Base-by-base conservation (phyloP, 2,888 invertebrate genomes). In the Nysson spinosus region DNA sequence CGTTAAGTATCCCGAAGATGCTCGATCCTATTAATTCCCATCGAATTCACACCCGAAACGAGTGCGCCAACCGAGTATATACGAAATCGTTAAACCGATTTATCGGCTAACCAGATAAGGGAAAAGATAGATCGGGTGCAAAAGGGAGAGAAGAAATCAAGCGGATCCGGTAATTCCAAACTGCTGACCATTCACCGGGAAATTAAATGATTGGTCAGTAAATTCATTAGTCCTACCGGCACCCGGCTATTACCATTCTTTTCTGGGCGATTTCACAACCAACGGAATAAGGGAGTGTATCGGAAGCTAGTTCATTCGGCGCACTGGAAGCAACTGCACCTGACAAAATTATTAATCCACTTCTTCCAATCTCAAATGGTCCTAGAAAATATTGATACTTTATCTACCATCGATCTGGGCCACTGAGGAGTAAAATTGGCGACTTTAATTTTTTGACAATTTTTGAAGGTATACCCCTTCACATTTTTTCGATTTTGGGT, bases 171-270 rank as follows among this genome's bases (percentile, higher is more conserved):
- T 46, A 66, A 72, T 66, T 72, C 65, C 56, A 39, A 35, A 20
- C 58, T 58, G 50, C 57, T 65, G 64, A 60, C 65, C 72, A 40
- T 39, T 40, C 51, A 34, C 47, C 32, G 47, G 72, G 68, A 72
- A 72, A 69, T 69, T 56, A 72, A 72, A 72, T 69, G 65, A 72
- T 69, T 61, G 69, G 28, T 64, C 60, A 47, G 70, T 70, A 70
- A 74, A 70, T 74, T 74, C 74, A 74, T 74, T 74, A 70, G 74
- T 74, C 55, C 68, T 28, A 30, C 28, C 56, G 42, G 22, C 50
- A 30, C 19, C n/a, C 50, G 54, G 37, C 61, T 28, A 55, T 68
- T 58, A 20, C 37, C 40, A 26, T 32, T 55, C 55, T 62, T 51
- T 66, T 35, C 58, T 56, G 60, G 51, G 43, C 58, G 73, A 69